phyloP scores from a whole-genome alignment of 2,113 vertebrate genomes.

The Piaya cayana region DNA sequence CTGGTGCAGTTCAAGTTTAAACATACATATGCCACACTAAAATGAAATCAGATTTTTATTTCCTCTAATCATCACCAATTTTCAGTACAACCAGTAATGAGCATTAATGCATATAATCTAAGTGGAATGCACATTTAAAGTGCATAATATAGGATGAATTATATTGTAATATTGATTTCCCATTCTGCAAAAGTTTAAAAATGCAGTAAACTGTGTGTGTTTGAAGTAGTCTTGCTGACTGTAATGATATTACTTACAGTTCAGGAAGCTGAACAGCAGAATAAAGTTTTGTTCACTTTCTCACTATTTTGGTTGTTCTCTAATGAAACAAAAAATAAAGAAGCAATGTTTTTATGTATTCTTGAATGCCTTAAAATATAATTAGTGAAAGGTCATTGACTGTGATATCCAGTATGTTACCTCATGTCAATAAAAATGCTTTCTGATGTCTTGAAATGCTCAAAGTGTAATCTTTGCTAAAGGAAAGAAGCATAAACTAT shows the following conservation, averaged over 20 bases:
- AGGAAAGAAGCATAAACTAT: constrained; percentile 10
- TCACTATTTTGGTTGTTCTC: not conserved
- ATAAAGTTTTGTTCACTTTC: not conserved
- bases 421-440: not conserved
- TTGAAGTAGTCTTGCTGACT: not conserved
- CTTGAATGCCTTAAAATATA: not conserved
- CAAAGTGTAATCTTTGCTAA: not conserved
- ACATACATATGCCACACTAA: not conserved
- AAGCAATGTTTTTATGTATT: not conserved
- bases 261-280: not conserved
- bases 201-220: not conserved
- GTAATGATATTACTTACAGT: not conserved
- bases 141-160: not conserved
- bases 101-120: not conserved
- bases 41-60: not conserved
- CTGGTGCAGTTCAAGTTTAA: not conserved
- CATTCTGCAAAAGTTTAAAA: not conserved
- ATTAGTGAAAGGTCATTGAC: constrained; percentile 10
- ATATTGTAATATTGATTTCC: not conserved
- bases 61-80: not conserved
- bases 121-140: constrained; percentile 4
- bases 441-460: constrained; percentile 21
- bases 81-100: constrained; percentile 4
- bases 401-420: not conserved
- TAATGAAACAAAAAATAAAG: not conserved